Percentiles rank a stretch among this genome's conserved stretches.
Conservation (phyloP, 2,797 vertebrate species). For the Melanotaenia trifasciata region DNA sequence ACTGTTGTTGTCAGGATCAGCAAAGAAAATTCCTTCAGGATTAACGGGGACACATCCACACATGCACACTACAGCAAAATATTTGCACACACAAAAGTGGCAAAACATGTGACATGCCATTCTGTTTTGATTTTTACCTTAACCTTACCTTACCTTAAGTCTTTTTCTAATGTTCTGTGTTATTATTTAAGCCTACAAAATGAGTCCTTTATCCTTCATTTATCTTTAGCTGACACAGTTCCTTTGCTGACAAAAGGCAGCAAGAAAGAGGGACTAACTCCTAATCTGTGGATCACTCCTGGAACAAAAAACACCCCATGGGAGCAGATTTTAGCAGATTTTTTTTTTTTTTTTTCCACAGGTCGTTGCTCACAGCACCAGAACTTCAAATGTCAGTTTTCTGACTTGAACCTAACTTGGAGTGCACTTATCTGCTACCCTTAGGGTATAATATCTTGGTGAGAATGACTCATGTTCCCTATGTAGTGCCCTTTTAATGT, state of each 20-base stretch:
- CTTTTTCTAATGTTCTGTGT: slow-evolving; percentile 31
- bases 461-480: slow-evolving; percentile 55
- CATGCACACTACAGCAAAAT: slow-evolving; percentile 1
- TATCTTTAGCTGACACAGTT: slow-evolving; percentile 65
- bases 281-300: slow-evolving; percentile 53
- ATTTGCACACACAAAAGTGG: slow-evolving; percentile 8
- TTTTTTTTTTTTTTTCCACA: slow-evolving; percentile 32
- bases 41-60: slow-evolving; percentile 11
- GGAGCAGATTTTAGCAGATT: slow-evolving; percentile 33
- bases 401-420: slow-evolving; percentile 56
- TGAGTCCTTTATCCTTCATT: slow-evolving; percentile 63
- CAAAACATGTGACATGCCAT: slow-evolving; percentile 23
- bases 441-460: slow-evolving; percentile 53
- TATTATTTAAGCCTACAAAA: slow-evolving; percentile 52
- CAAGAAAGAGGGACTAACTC: slow-evolving; percentile 44
- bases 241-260: slow-evolving; percentile 60
- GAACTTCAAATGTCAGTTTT: slow-evolving; percentile 65
- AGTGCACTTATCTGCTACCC: slow-evolving; percentile 65
- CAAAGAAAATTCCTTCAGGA: slow-evolving; percentile 51
- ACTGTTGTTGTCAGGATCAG: slow-evolving; percentile 72
- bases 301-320: slow-evolving; percentile 30
- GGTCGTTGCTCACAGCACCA: slow-evolving; percentile 53
- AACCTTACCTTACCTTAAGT: slow-evolving; percentile 14
- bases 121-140: slow-evolving; percentile 48
- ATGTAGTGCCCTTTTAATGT: slow-evolving; percentile 53